Evolutionary conservation across 2,113 vertebrate species (phyloP).

Genomic region (Pelecanus crispus): DNA sequence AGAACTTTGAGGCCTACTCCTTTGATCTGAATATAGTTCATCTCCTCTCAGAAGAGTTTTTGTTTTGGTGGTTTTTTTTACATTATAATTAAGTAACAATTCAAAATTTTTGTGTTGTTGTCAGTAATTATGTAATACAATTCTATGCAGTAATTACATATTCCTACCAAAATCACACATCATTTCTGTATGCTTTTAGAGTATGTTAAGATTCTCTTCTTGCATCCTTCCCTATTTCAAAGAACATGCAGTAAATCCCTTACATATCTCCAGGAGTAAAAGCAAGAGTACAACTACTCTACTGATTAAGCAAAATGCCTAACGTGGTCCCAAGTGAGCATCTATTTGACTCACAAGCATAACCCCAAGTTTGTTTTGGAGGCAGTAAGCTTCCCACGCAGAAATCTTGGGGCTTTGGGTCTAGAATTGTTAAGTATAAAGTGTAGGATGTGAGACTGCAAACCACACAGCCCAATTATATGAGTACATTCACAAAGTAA

Average conservation of each 20-base stretch:
- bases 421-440: neutral
- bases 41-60: neutral
- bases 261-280: neutral
- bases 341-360: neutral
- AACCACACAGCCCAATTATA: neutral
- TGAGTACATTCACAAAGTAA: fast-evolving
- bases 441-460: neutral
- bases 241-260: neutral
- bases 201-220: neutral
- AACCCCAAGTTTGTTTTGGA: neutral
- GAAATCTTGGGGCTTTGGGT: neutral
- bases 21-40: neutral
- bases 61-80: neutral
- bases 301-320: neutral
- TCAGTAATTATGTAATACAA: neutral
- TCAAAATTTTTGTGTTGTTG: neutral
- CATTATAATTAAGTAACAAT: neutral
- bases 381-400: neutral
- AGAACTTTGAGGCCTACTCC: neutral
- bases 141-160: neutral
- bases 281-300: neutral
- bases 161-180: neutral
- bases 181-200: neutral
- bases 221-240: neutral
- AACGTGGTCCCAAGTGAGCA: neutral